Base-by-base conservation (phyloP, 1,140 invertebrate species). In the Telenomus remus region DNA sequence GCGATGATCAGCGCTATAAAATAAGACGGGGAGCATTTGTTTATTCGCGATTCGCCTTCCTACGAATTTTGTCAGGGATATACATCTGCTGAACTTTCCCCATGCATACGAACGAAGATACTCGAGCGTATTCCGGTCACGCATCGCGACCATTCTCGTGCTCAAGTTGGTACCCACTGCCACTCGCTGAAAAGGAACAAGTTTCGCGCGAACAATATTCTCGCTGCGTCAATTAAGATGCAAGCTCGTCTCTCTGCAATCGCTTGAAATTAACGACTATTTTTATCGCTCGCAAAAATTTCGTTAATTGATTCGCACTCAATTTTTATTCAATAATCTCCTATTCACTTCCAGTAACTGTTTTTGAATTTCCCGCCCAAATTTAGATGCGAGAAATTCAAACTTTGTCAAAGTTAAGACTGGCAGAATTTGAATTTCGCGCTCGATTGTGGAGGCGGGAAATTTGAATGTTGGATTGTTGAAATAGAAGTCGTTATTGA, bases 101-200 rank as follows among this genome's bases (percentile, higher is more conserved):
- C 56, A 66, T 74, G 70, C 70, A 66, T 74, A 66, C 63, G 63
- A 74, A 74, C 56, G 61, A 74, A 66, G 56, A 11, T 6, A 8
- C 13, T 44, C 10, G 34, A 47, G 13, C 15, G 48, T 59, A 75
- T 75, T 75, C 72, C 59, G 59, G 65, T 75, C 72, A 75, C 72
- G 72, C 72, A 69, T 64, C 65, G 33, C 65, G 65, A 76, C 60
- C 72, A 65, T 76, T 70, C 72, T 70, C 60, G 59, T 76, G 69
- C 65, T 76, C 60, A 70, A 76, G 65, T 76, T 70, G 72, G 60
- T 75, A 63, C 51, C 64, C 19, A 69, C 54, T 74, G 54, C 11
- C 53, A 50, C 35, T 43, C 61, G 54, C 43, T 34, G 56, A 49
- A 69, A 69, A 69, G 51, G 14, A 34, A 66, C 61, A 19, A 57